These are phyloP conservation scores for Leiothrix lutea DNA, from an alignment of 2,113 vertebrate genomes.

Conservation along the genomic window DNA sequence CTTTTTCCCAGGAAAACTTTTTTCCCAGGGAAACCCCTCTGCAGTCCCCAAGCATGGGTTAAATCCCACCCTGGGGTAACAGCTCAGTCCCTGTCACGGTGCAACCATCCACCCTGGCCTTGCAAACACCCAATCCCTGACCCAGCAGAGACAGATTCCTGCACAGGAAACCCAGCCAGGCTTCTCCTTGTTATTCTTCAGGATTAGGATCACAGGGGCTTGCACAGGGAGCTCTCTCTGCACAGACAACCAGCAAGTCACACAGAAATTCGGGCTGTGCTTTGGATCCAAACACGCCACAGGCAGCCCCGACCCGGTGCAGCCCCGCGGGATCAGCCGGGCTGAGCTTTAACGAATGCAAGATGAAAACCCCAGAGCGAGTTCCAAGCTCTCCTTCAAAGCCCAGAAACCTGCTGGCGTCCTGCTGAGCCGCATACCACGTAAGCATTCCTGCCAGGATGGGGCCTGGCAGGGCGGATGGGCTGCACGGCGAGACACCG, in stretches of 20 bases:
- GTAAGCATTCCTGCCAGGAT: conserved; percentile 27
- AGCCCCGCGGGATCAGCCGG: background rate
- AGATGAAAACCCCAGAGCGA: background rate
- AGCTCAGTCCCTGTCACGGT: background rate
- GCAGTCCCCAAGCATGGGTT: fast-evolving
- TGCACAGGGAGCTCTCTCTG: background rate
- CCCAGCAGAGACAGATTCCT: background rate
- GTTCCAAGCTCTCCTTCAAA: background rate
- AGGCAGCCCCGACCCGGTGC: background rate
- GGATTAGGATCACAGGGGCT: background rate
- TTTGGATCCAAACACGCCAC: background rate
- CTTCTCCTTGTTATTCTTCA: conserved; percentile 6
- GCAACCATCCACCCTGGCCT: background rate
- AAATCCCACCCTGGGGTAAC: background rate
- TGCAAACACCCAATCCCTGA: background rate
- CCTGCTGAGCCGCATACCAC: conserved; percentile 26
- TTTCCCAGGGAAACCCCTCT: background rate
- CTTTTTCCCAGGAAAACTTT: background rate
- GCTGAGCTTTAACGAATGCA: background rate
- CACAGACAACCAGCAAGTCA: background rate
- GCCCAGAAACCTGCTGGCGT: conserved; percentile 14
- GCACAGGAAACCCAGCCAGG: background rate
- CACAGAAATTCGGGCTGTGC: background rate
- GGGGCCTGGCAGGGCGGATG: background rate
- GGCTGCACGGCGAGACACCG: background rate